phyloP scores from a whole-genome alignment of 2,113 vertebrate species.

The Xiphorhynchus elegans region DNA sequence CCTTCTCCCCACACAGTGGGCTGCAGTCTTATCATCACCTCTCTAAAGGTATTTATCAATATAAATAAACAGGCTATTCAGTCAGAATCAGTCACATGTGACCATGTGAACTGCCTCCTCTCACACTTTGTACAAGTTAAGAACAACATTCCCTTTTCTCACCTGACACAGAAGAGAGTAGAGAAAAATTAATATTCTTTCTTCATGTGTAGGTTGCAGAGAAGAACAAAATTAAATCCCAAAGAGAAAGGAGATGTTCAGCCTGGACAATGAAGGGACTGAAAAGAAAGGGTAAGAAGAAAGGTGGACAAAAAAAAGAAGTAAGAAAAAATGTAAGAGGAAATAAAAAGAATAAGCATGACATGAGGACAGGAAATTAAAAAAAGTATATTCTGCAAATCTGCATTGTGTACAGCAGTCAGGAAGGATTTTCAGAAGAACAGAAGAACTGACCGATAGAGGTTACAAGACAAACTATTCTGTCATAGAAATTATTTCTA shows the following conservation, averaged over 20 bases:
- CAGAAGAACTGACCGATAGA: background rate
- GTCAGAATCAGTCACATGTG: background rate
- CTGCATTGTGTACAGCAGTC: background rate
- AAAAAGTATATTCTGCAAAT: background rate
- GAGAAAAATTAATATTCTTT: conserved; percentile 38
- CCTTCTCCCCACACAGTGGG: background rate
- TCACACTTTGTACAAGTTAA: background rate
- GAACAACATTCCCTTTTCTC: conserved; percentile 19
- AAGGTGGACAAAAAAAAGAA: background rate
- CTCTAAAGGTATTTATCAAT: background rate
- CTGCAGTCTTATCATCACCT: background rate
- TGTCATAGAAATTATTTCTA: background rate
- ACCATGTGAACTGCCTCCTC: background rate
- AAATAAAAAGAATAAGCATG: background rate
- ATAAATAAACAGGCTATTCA: background rate
- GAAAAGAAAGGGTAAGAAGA: conserved; percentile 30
- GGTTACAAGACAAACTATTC: background rate
- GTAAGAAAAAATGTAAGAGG: background rate
- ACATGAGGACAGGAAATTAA: conserved; percentile 5
- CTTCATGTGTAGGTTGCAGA: conserved; percentile 26
- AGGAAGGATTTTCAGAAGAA: background rate
- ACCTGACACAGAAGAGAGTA: conserved; percentile 53
- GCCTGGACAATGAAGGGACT: conserved; percentile 23
- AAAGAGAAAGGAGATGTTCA: conserved; percentile 44
- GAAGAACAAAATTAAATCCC: conserved; percentile 46